Percentiles rank a stretch among this genome's conserved stretches.
Conservation (phyloP, 1,140 invertebrate genomes). For the Palaemon carinicauda region DNA sequence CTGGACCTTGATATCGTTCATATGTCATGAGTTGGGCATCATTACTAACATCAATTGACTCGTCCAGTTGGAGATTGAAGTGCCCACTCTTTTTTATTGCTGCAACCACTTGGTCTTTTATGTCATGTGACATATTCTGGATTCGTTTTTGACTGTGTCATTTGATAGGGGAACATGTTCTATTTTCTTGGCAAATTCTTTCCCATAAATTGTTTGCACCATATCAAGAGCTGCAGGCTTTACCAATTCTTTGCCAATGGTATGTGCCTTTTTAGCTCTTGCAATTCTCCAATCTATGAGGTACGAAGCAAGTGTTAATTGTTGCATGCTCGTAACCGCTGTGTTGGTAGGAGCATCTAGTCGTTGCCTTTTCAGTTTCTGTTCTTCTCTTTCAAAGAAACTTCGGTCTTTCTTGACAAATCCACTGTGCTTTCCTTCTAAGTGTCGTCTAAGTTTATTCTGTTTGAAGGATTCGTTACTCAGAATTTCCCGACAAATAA, state of each 20-base stretch:
- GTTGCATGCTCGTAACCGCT: background rate
- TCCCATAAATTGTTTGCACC: too few relatives aligned
- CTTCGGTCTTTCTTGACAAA: too few relatives aligned
- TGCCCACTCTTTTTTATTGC: too few relatives aligned
- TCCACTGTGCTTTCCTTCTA: too few relatives aligned
- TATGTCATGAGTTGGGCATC: constrained; percentile 20
- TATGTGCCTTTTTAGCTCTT: too few relatives aligned
- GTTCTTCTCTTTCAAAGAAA: background rate
- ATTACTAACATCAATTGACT: constrained; percentile 26
- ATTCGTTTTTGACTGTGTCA: constrained; percentile 32
- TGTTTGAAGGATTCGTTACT: background rate
- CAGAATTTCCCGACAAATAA: background rate
- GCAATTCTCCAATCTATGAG: background rate
- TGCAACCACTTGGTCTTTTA: too few relatives aligned
- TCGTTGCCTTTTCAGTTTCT: background rate
- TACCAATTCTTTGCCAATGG: too few relatives aligned
- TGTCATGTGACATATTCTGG: constrained; percentile 9
- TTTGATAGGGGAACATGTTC: constrained; percentile 16
- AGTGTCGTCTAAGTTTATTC: background rate
- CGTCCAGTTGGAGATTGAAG: constrained; percentile 13
- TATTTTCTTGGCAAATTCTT: constrained; percentile 21
- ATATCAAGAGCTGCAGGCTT: too few relatives aligned
- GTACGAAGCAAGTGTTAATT: constrained; percentile 2
- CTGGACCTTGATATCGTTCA: too few relatives aligned
- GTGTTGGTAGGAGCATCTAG: background rate